Conservation (phyloP, 2,797 vertebrate species). For the Sebastes nivosus region DNA sequence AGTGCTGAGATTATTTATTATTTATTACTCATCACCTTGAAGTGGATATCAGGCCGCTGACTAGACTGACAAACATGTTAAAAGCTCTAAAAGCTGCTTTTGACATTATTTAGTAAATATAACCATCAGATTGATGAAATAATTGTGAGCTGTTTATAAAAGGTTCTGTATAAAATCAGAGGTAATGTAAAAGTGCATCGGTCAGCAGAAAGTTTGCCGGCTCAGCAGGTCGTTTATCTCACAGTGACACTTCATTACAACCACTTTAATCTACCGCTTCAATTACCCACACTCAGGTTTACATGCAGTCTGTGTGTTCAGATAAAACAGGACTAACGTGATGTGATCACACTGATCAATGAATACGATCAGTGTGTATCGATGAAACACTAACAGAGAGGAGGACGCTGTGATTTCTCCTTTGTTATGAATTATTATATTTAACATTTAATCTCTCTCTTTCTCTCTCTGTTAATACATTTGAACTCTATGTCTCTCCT, state of each 20-base stretch:
- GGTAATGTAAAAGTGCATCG: not conserved
- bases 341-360: not conserved
- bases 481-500: not conserved
- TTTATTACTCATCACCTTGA: not conserved
- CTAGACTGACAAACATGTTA: too few species aligned
- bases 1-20: too few species aligned
- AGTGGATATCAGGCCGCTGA: not conserved
- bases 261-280: constrained; percentile 2
- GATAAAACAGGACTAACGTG: not conserved
- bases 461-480: not conserved
- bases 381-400: not conserved
- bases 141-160: not conserved
- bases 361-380: not conserved
- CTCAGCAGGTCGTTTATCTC: constrained; percentile 16
- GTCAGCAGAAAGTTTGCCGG: not conserved
- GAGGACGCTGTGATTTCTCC: not conserved
- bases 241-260: constrained; percentile 9
- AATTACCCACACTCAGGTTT: not conserved
- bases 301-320: not conserved
- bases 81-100: not conserved
- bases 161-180: not conserved
- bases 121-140: not conserved
- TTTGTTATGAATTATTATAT: not conserved
- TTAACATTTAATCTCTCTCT: not conserved
- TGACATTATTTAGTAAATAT: not conserved